Base-by-base conservation (phyloP, 2,113 vertebrate genomes). In the Perca flavescens region DNA sequence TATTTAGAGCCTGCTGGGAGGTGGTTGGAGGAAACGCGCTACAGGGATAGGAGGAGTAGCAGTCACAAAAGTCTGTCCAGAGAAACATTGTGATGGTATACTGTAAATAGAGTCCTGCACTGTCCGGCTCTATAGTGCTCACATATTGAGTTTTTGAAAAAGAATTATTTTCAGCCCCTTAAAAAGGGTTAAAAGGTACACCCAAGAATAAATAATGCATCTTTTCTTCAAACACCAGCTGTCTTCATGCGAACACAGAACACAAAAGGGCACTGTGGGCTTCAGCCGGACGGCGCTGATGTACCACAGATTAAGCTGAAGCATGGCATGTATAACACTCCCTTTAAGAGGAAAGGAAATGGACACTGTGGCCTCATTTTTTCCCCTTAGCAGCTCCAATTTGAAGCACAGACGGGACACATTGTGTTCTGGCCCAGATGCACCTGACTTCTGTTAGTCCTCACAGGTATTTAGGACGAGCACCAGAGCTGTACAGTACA, bases 391-490 rank as follows among this genome's bases (percentile, higher is more conserved):
- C 80, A 69, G 79, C 49, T 65, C 61, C n/a, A 49, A 50, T 80
- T 34, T 40, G 63, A 67, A 47, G 61, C 61, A 52, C 64, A 64
- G 31, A 46, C 77, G 79, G 6, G 58, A 86, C 80, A 77, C 74
- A 9, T 57, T 25, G 34, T 75, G 76, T 77, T 84, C 76, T 90
- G 87, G 69, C 90, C 91, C 89, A 90, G 85, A 91, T 90, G 86
- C 82, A 91, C 84, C 86, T 86, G 84, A 87, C 89, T 91, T 87
- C 79, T 85, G 58, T 61, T 74, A 73, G 85, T 89, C 84, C 81
- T 84, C 68, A 43, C 85, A 90, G 86, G 78, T 86, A 91, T 91
- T 83, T 78, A 87, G 92, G 86, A 80, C 91, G 34, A 77, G 62
- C 63, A 40, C 43, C 28, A 36, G 65, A 79, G 74, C 77, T 71